Percentiles rank a stretch among this genome's conserved stretches.
phyloP scores from a whole-genome alignment of 2,113 vertebrate genomes.

The human (Homo sapiens) region DNA sequence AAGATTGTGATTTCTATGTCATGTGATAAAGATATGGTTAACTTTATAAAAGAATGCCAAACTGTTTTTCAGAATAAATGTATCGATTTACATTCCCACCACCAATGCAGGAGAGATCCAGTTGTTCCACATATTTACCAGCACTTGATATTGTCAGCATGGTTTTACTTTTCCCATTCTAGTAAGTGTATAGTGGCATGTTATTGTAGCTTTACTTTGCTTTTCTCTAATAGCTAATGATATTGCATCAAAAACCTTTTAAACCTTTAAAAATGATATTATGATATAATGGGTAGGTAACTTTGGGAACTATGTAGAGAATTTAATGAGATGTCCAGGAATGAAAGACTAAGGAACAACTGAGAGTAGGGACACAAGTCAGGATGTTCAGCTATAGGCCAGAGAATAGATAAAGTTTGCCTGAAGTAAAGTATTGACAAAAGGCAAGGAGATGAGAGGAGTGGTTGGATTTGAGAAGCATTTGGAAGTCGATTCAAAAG shows the following conservation, averaged over 20 bases:
- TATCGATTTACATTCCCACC: not conserved
- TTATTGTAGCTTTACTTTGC: not conserved
- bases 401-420: too few species aligned
- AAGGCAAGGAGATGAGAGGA: too few species aligned
- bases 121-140: accelerated
- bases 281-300: too few species aligned
- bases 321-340: too few species aligned
- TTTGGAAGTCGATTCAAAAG: too few species aligned
- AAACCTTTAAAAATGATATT: too few species aligned
- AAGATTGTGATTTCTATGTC: not conserved
- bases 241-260: not conserved
- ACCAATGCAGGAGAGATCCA: not conserved
- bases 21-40: not conserved
- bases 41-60: not conserved
- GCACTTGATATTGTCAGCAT: not conserved
- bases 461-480: too few species aligned
- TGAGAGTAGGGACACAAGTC: too few species aligned
- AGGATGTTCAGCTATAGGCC: too few species aligned
- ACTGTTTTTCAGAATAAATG: not conserved
- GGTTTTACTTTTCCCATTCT: not conserved
- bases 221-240: not conserved
- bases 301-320: too few species aligned
- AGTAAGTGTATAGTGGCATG: not conserved
- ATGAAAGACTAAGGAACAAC: too few species aligned
- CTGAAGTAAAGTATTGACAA: too few species aligned